Evolutionary conservation across 2,888 invertebrate species (phyloP), one percentile per base, ranked within the genome.

Genomic region (Dryocosmus kuriphilus): DNA sequence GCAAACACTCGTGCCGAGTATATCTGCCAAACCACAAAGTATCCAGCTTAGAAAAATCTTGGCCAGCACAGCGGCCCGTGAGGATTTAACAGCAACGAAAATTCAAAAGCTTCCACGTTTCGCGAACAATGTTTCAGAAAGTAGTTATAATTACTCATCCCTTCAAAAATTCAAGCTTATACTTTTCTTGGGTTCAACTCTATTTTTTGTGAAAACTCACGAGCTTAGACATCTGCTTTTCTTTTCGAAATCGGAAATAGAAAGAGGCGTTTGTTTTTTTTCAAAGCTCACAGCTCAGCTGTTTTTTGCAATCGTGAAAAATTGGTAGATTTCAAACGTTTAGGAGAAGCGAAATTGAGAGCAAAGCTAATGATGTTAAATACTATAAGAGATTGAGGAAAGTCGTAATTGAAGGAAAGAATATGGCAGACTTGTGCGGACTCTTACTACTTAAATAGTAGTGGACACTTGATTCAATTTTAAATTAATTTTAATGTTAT

Each of bases 11-110:
- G 81, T 81, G 82, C 79, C 75, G 82, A 83, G 84, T 86, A 84
- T 83, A 86, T 86, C 85, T 86, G 88, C 89, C 89, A 89, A 89
- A 83, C 90, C 90, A 82, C 89, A 87, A 85, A 87, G 81, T 83
- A 84, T 81, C 80, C 80, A 82, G 81, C 76, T 76, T 51, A 74
- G 81, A 87, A 89, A 88, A 89, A 86, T 86, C 86, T 89, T 89
- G 89, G 89, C 89, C 82, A 77, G 80, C 80, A 80, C 82, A 77
- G 80, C 79, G 80, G 86, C 88, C 88, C 85, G 82, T 83, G 80
- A 22, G 22, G 55, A n/a, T 55, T 55, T 55, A 22, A 55, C 22
- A 35, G 2, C 63, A 35, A 9, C 41, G 2, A 27, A 24, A 65
- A 32, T 71, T 14, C 51, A 46, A 38, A 65, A 65, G 19, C 32